Conservation (phyloP, 2,113 vertebrate genomes). For the Strigops habroptila region DNA sequence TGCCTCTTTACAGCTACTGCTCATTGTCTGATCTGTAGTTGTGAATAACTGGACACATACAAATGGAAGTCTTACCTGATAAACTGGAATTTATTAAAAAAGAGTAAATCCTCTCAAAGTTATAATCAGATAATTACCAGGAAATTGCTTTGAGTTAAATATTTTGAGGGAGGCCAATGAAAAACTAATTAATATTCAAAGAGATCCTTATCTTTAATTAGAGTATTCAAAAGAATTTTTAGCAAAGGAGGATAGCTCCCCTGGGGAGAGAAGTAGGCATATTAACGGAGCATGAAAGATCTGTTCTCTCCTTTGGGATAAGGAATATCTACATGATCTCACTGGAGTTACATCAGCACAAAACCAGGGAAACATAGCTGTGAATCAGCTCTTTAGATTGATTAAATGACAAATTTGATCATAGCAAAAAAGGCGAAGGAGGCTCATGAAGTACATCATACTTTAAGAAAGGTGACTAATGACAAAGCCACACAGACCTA, state of each 20-base stretch:
- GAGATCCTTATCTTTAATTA: slow-evolving; percentile 44
- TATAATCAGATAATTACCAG: slow-evolving; percentile 28
- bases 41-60: neutral
- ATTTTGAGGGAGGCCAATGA: slow-evolving; percentile 29
- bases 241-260: slow-evolving; percentile 1
- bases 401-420: neutral
- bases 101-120: neutral
- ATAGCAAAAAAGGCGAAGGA: neutral
- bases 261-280: neutral
- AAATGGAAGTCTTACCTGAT: neutral
- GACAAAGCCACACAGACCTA: neutral
- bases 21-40: neutral
- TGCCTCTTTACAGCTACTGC: neutral
- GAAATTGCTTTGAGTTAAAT: slow-evolving; percentile 44
- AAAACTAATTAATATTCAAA: slow-evolving; percentile 56
- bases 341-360: neutral
- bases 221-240: slow-evolving; percentile 31
- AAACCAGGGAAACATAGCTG: neutral
- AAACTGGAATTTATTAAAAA: neutral
- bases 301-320: slow-evolving; percentile 3
- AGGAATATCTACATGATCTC: slow-evolving; percentile 1
- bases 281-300: neutral
- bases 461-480: neutral
- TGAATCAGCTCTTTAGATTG: neutral
- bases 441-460: neutral